Base-by-base conservation (phyloP, 1,140 invertebrate genomes). In the Schlechtendalia chinensis region DNA sequence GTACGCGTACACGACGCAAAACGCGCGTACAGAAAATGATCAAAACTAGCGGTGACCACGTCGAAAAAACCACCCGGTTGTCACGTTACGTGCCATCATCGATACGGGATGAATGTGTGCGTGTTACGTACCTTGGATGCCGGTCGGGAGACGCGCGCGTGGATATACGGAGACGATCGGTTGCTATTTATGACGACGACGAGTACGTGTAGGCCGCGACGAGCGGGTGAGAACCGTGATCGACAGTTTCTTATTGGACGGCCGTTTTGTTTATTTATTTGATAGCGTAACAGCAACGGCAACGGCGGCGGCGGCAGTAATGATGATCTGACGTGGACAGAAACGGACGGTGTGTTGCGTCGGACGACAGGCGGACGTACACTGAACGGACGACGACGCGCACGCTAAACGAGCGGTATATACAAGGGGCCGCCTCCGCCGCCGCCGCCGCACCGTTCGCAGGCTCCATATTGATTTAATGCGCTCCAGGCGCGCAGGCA, bases 391-490 rank as follows among this genome's bases (percentile, higher is more conserved):
- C 47, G 47, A 50, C 47, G 47, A 50, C 74, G 56, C 8, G 29
- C 56, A 24, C 74, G 22, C 32, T 29, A n/a, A 14, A 29, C 69
- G 58, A 56, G 22, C 47, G 47, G 47, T 50, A 14, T 50, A 50
- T 50, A 50, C n/a, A 29, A 47, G 58, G 75, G 22, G 54, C 74
- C 39, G 19, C 74, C 71, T 27, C 71, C 69, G 22, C 69, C 74
- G 32, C 74, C 74, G 74, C 74, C 74, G 54, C 67, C n/a, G 47
- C 47, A 5, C 32, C 67, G 45, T 39, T 58, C 75, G 17, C 75
- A 79, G 75, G 58, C 75, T 79, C 75, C 75, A 79, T 79, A 79
- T 79, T 79, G 75, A 79, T 79, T 79, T 79, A 79, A 79, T 63
- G 75, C 58, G 75, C 75, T 79, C 75, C 75, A 79, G 75, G 58